A percentile compares a stretch with the other conserved stretches of the same genome.
Conservation (phyloP, 2,797 vertebrate species). For the Benthosema pterotum region DNA sequence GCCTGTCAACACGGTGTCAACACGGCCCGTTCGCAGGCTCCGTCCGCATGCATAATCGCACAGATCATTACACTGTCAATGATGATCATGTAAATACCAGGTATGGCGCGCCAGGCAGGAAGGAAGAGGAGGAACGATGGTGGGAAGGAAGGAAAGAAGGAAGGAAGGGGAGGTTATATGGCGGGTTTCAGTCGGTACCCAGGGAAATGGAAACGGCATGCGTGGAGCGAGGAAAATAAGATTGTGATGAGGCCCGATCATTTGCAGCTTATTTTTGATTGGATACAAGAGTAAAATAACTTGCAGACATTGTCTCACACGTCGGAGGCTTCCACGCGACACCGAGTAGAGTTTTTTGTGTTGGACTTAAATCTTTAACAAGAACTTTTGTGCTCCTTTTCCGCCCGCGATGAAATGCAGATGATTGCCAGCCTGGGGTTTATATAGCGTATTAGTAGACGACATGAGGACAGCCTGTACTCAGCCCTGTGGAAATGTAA, state of each 20-base stretch:
- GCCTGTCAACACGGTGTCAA: slow-evolving; percentile 82
- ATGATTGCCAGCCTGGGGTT: slow-evolving; percentile 1
- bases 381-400: slow-evolving; percentile 3
- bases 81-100: slow-evolving; percentile 80
- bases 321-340: neutral
- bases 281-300: slow-evolving; percentile 13
- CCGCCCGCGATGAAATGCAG: neutral
- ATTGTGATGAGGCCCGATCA: slow-evolving; percentile 49
- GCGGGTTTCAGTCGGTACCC: slow-evolving; percentile 32
- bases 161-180: slow-evolving; percentile 22
- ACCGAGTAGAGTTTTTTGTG: neutral
- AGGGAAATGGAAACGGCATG: slow-evolving; percentile 26
- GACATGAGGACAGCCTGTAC: slow-evolving; percentile 6
- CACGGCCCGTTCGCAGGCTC: slow-evolving; percentile 75
- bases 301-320: slow-evolving; percentile 4
- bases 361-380: slow-evolving; percentile 11
- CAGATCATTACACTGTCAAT: slow-evolving; percentile 83
- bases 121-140: slow-evolving; percentile 38
- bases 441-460: neutral
- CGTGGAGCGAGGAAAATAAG: slow-evolving; percentile 40
- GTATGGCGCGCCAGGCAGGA: slow-evolving; percentile 58
- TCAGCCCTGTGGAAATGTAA: neutral
- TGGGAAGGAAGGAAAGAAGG: slow-evolving; percentile 6
- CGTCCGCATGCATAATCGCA: slow-evolving; percentile 82
- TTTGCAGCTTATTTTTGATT: slow-evolving; percentile 51